Evolutionary conservation across 1,140 invertebrate species (phyloP).

Genomic region (Papilio polytes): DNA sequence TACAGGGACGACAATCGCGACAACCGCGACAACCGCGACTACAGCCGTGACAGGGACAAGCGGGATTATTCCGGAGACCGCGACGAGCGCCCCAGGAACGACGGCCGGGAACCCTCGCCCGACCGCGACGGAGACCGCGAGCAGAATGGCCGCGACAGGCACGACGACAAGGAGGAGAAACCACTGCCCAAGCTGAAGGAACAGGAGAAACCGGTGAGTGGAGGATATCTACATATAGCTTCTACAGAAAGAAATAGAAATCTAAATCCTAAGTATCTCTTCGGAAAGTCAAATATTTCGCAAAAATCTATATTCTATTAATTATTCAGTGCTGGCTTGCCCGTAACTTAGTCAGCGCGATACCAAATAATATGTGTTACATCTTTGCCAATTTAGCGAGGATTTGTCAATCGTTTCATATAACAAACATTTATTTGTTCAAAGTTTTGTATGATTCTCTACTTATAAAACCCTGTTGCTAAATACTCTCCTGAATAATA

Average conservation of each 20-base stretch:
- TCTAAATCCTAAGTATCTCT: too few species aligned
- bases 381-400: too few species aligned
- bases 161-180: conserved; percentile 72
- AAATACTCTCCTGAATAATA: background rate
- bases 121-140: conserved; percentile 39
- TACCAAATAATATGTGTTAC: too few species aligned
- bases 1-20: conserved; percentile 44
- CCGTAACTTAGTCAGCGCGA: too few species aligned
- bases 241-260: too few species aligned
- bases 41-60: conserved; percentile 40
- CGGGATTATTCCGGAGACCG: conserved; percentile 43
- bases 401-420: too few species aligned
- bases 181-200: conserved; percentile 86
- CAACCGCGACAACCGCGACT: conserved; percentile 45
- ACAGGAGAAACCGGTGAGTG: conserved; percentile 85
- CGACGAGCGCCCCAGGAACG: conserved; percentile 42
- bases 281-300: too few species aligned
- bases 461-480: background rate
- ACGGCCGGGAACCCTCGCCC: conserved; percentile 37
- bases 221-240: too few species aligned
- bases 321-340: too few species aligned
- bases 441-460: background rate
- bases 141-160: conserved; percentile 55
- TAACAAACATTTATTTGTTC: too few species aligned
- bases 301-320: too few species aligned